phyloP scores from a whole-genome alignment of 92 coral and sea anemone genomes.

The Scolanthus callimorphus region DNA sequence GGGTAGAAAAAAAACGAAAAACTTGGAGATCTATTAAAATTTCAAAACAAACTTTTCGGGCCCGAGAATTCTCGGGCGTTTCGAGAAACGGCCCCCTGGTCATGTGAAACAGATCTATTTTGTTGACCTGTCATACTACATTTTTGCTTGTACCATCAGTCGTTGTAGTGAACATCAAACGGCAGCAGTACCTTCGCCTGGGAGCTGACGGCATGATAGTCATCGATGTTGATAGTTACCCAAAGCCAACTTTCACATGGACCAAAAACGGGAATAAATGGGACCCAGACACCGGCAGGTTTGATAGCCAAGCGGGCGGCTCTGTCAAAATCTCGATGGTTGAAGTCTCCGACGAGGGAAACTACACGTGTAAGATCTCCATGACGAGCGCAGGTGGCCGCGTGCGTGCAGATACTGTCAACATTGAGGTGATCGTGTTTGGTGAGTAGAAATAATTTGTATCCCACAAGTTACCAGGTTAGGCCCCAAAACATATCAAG shows the following conservation, averaged over 20 bases:
- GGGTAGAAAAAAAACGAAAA: too few species aligned
- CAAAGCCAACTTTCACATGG: slow-evolving; percentile 43
- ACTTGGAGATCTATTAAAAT: too few species aligned
- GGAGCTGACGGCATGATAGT: slow-evolving; percentile 24
- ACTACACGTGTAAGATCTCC: slow-evolving; percentile 23
- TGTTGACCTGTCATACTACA: neutral
- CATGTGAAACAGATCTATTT: neutral
- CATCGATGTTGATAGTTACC: slow-evolving; percentile 26
- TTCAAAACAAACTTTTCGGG: too few species aligned
- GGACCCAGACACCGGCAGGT: slow-evolving; percentile 27
- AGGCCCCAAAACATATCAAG: too few species aligned
- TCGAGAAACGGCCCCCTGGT: too few species aligned
- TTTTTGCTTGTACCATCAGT: slow-evolving; percentile 13
- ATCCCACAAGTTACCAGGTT: too few species aligned
- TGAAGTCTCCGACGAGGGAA: slow-evolving; percentile 20
- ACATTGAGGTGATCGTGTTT: slow-evolving; percentile 30
- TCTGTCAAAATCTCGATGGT: slow-evolving; percentile 19
- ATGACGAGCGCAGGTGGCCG: slow-evolving; percentile 6
- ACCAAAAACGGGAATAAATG: slow-evolving; percentile 21
- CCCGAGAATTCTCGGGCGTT: too few species aligned
- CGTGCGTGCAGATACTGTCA: neutral
- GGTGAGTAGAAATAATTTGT: too few species aligned
- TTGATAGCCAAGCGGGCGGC: slow-evolving; percentile 7
- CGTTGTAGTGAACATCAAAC: slow-evolving; percentile 1
- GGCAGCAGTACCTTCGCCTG: slow-evolving; percentile 20